Percentiles rank a stretch among this genome's conserved stretches.
Evolutionary conservation across 37 sponge, comb jelly and placozoan genomes (phyloP).

Genomic region (Halisarca cf. caerulea): DNA sequence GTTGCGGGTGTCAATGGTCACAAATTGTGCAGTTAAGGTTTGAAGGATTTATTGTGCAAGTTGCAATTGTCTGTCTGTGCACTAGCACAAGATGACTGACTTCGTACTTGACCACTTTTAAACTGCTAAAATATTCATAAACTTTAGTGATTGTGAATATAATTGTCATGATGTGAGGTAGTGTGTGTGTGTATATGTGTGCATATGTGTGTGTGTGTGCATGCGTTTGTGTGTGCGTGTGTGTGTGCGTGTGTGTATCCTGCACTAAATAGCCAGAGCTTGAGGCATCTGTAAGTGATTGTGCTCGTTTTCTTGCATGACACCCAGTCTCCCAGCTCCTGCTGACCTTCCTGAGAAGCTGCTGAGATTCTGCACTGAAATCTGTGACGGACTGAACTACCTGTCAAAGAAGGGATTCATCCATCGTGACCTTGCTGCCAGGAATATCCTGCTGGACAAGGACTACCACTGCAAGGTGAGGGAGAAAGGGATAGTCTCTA

Average conservation of each 20-base stretch:
- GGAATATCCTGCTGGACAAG: conserved; percentile 17
- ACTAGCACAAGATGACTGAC: too few species aligned
- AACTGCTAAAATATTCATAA: too few species aligned
- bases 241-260: conserved; percentile 11
- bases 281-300: neutral
- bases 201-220: conserved; percentile 1
- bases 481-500: too few species aligned
- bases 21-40: neutral
- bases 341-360: too few species aligned
- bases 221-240: neutral
- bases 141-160: too few species aligned
- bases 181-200: conserved; percentile 21
- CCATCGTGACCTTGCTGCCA: conserved; percentile 22
- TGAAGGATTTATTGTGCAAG: too few species aligned
- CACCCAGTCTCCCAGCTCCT: neutral
- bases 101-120: too few species aligned
- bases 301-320: too few species aligned
- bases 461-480: conserved; percentile 26
- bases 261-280: neutral
- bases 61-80: too few species aligned
- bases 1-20: too few species aligned
- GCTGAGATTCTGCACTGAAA: neutral
- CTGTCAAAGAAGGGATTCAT: conserved; percentile 3
- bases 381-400: neutral
- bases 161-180: too few species aligned